A percentile compares a stretch with the other conserved stretches of the same genome.
phyloP scores from a whole-genome alignment of 2,888 invertebrate genomes.

The Ophion costatus region DNA sequence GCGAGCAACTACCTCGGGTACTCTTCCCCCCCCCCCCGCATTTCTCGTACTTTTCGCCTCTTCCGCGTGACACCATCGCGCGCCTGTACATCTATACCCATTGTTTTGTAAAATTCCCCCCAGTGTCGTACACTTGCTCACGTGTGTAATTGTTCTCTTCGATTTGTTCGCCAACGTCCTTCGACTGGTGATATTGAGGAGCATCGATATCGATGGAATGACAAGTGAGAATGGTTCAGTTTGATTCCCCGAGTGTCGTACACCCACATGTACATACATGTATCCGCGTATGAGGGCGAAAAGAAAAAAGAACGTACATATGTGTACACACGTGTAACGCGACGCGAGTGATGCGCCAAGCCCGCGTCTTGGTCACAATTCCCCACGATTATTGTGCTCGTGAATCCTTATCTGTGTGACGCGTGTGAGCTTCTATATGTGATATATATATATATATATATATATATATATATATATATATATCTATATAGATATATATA shows the following conservation, averaged over 20 bases:
- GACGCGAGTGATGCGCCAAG: conserved; percentile 50
- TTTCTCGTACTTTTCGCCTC: neutral
- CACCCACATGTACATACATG: neutral
- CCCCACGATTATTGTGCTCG: conserved; percentile 38
- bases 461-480: neutral
- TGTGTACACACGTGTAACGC: conserved; percentile 5
- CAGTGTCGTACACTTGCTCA: neutral
- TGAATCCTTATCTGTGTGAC: conserved; percentile 22
- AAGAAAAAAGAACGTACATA: conserved; percentile 3
- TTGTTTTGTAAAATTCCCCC: neutral
- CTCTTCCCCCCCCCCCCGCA: neutral
- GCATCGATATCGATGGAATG: conserved; percentile 8
- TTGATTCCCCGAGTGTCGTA: neutral
- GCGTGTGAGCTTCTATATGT: conserved; percentile 4
- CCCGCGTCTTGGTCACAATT: conserved; percentile 31
- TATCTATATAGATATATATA: too few relatives aligned
- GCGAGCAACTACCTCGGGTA: conserved; percentile 23
- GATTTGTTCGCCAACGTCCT: neutral
- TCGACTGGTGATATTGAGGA: conserved; percentile 7
- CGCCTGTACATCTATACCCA: neutral
- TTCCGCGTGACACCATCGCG: neutral
- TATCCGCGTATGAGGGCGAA: neutral
- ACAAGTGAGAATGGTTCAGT: conserved; percentile 23
- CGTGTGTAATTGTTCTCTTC: too few relatives aligned
- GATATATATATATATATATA: neutral